These are phyloP conservation scores for Dryomyza anilis DNA, from an alignment of 2,888 invertebrate genomes.

Conservation along the genomic window DNA sequence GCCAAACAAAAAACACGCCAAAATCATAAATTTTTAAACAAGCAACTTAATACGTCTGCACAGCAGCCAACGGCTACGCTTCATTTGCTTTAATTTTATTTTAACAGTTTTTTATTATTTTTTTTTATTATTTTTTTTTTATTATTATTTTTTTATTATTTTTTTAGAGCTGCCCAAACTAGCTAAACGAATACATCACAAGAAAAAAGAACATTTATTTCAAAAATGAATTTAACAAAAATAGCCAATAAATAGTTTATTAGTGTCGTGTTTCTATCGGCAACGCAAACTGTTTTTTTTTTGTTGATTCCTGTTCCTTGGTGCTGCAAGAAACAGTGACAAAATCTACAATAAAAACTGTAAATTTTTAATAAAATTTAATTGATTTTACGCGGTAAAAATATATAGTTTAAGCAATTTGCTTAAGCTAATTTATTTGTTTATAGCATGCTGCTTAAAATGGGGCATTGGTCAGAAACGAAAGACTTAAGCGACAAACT, in stretches of 20 bases:
- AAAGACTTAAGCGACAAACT: slow-evolving; percentile 18
- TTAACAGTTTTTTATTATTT: too few relatives aligned
- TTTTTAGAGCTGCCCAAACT: too few relatives aligned
- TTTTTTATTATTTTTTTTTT: too few relatives aligned
- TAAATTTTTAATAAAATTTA: slow-evolving; percentile 19
- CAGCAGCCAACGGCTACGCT: too few relatives aligned
- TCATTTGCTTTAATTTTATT: too few relatives aligned
- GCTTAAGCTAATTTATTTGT: slow-evolving; percentile 17
- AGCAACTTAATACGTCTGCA: slow-evolving; percentile 21
- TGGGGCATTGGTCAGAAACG: background rate
- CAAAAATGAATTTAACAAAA: background rate
- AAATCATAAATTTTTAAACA: slow-evolving; percentile 19
- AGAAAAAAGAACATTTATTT: background rate
- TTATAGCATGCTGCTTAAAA: slow-evolving; percentile 5
- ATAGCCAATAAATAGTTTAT: slow-evolving; percentile 20
- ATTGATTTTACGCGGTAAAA: slow-evolving; percentile 5
- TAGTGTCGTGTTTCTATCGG: slow-evolving; percentile 4
- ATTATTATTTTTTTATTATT: too few relatives aligned
- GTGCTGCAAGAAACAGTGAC: background rate
- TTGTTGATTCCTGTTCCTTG: slow-evolving; percentile 3
- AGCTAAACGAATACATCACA: background rate
- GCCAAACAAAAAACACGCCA: too few relatives aligned
- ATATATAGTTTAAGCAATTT: slow-evolving; percentile 9
- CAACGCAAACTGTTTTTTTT: too few relatives aligned
- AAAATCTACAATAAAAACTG: background rate